Evolutionary conservation across 2,888 invertebrate species (phyloP).

Genomic region (Drosophila monieri): DNA sequence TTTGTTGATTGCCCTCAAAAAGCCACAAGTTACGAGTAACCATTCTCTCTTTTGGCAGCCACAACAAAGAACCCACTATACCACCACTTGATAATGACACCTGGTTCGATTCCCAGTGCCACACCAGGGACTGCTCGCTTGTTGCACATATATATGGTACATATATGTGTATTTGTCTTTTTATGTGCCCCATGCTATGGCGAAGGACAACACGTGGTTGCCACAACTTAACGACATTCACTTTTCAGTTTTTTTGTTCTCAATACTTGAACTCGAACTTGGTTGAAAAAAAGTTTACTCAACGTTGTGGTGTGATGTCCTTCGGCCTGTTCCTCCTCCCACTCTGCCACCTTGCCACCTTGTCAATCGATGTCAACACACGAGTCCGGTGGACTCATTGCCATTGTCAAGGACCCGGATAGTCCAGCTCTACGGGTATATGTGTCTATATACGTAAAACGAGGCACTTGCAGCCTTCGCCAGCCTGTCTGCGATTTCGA

Average conservation of each 20-base stretch:
- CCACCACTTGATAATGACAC: slow-evolving; percentile 7
- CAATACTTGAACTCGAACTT: slow-evolving; percentile 30
- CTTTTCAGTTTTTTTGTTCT: slow-evolving; percentile 30
- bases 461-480: slow-evolving; percentile 23
- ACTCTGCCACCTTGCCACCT: slow-evolving; percentile 25
- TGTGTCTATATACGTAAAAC: background rate
- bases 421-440: slow-evolving; percentile 4
- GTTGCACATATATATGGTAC: slow-evolving; percentile 56
- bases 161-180: background rate
- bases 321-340: slow-evolving; percentile 21
- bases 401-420: slow-evolving; percentile 64
- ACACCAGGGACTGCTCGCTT: slow-evolving; percentile 50
- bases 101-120: slow-evolving; percentile 45
- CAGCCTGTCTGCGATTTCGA: slow-evolving; percentile 43
- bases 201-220: slow-evolving; percentile 66
- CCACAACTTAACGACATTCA: slow-evolving; percentile 45
- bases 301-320: slow-evolving; percentile 38
- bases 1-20: slow-evolving; percentile 22
- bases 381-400: slow-evolving; percentile 48
- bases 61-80: slow-evolving; percentile 26
- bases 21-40: slow-evolving; percentile 3
- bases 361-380: slow-evolving; percentile 71
- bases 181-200: slow-evolving; percentile 14
- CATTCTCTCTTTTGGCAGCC: slow-evolving; percentile 12
- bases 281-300: slow-evolving; percentile 22